A percentile compares a stretch with the other conserved stretches of the same genome.
Conservation (phyloP, 2,888 invertebrate genomes). For the Taenaris catops region DNA sequence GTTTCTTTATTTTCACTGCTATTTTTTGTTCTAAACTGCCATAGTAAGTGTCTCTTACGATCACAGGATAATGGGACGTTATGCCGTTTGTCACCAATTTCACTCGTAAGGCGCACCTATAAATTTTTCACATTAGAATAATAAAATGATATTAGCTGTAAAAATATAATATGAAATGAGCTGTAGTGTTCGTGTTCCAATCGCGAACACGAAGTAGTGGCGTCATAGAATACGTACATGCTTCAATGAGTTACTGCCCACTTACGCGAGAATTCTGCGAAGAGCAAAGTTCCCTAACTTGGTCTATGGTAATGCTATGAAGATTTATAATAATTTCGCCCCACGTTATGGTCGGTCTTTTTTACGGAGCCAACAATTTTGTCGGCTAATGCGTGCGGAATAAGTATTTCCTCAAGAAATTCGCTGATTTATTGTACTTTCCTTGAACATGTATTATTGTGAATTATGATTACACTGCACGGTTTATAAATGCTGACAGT, state of each 20-base stretch:
- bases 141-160: too few relatives aligned
- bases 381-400: constrained; percentile 48
- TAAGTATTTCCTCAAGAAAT: constrained; percentile 37
- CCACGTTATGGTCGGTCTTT: constrained; percentile 57
- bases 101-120: too few relatives aligned
- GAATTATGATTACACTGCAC: constrained; percentile 5
- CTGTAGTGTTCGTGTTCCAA: too few relatives aligned
- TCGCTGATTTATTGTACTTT: constrained; percentile 28
- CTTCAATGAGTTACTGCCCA: constrained; percentile 68
- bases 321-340: constrained; percentile 76
- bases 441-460: constrained; percentile 13
- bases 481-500: constrained; percentile 12
- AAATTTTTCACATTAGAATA: too few relatives aligned
- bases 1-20: too few relatives aligned
- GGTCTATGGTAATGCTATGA: constrained; percentile 74
- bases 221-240: constrained; percentile 38
- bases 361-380: constrained; percentile 62
- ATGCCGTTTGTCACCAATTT: too few relatives aligned
- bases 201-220: constrained; percentile 44
- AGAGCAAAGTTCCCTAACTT: constrained; percentile 72
- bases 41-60: too few relatives aligned
- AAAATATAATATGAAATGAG: too few relatives aligned
- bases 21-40: too few relatives aligned
- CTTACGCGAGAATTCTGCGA: constrained; percentile 64
- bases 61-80: too few relatives aligned